Percentiles rank a stretch among this genome's conserved stretches.
Conservation (phyloP, 2,888 invertebrate species). For the Phortica okadai region DNA sequence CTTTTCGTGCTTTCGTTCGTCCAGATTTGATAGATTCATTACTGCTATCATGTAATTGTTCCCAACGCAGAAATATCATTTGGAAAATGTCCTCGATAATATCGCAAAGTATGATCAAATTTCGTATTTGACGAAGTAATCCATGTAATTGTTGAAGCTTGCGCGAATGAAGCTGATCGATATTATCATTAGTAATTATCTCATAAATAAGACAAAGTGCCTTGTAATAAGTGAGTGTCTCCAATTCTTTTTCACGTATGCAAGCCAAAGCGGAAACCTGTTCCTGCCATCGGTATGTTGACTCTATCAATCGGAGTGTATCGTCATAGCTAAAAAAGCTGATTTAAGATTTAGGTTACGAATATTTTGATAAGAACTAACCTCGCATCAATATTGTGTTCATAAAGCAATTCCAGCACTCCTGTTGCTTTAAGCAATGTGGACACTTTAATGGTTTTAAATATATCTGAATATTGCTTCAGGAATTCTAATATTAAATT, state of each 20-base stretch:
- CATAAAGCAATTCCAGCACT: constrained; percentile 60
- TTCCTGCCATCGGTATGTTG: constrained; percentile 64
- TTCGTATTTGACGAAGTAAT: constrained; percentile 69
- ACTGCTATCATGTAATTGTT: constrained; percentile 60
- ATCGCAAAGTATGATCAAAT: constrained; percentile 64
- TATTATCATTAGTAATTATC: constrained; percentile 61
- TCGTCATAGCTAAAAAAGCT: constrained; percentile 58
- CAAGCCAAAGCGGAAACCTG: constrained; percentile 57
- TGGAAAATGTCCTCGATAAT: constrained; percentile 72
- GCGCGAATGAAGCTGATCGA: constrained; percentile 47
- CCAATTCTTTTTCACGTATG: constrained; percentile 63
- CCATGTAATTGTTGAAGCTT: constrained; percentile 62
- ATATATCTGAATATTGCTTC: constrained; percentile 50
- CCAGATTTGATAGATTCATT: neutral
- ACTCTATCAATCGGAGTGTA: constrained; percentile 61
- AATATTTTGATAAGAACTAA: constrained; percentile 27
- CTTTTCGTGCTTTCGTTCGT: neutral
- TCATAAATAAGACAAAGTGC: constrained; percentile 66
- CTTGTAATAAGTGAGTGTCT: constrained; percentile 68
- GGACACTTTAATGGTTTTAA: constrained; percentile 58
- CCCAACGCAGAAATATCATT: constrained; percentile 73
- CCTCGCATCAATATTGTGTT: constrained; percentile 55
- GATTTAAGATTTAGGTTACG: neutral
- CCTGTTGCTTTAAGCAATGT: constrained; percentile 59
- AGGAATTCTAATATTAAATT: constrained; percentile 61